These are phyloP conservation scores for Alcis repandata DNA, from an alignment of 2,888 invertebrate species.

Conservation along the genomic window DNA sequence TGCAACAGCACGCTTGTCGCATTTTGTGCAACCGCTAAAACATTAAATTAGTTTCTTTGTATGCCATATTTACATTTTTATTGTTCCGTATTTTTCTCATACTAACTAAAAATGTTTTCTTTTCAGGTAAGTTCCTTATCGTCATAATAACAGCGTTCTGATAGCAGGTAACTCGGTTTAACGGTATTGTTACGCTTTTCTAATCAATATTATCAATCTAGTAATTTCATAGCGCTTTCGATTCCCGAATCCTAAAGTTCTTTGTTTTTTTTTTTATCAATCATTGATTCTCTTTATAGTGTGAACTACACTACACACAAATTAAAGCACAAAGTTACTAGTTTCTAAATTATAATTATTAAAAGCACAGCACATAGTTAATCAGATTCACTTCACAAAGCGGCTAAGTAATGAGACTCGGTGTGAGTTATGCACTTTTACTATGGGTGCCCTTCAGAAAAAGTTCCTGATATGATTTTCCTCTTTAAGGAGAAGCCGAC, in stretches of 20 bases:
- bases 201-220: neutral
- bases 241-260: neutral
- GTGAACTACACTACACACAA: too few species aligned
- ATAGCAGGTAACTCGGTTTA: conserved; percentile 41
- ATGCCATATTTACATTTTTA: conserved; percentile 30
- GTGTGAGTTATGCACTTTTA: conserved; percentile 48
- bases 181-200: neutral
- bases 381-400: conserved; percentile 31
- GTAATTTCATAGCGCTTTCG: neutral
- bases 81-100: conserved; percentile 37
- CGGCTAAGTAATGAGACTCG: conserved; percentile 49
- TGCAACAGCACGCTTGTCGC: conserved; percentile 53
- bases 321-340: too few species aligned
- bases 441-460: conserved; percentile 37
- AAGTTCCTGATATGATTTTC: conserved; percentile 53
- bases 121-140: conserved; percentile 74
- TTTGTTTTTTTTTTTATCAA: too few species aligned
- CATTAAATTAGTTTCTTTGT: conserved; percentile 53
- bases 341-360: too few species aligned
- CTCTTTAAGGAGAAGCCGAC: conserved; percentile 51
- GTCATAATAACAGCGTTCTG: conserved; percentile 50
- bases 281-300: too few species aligned
- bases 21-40: conserved; percentile 68
- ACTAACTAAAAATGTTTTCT: conserved; percentile 51
- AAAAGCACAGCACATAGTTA: neutral